Evolutionary conservation across 2,113 vertebrate genomes (phyloP).

Genomic region (Circaetus cinerascens): DNA sequence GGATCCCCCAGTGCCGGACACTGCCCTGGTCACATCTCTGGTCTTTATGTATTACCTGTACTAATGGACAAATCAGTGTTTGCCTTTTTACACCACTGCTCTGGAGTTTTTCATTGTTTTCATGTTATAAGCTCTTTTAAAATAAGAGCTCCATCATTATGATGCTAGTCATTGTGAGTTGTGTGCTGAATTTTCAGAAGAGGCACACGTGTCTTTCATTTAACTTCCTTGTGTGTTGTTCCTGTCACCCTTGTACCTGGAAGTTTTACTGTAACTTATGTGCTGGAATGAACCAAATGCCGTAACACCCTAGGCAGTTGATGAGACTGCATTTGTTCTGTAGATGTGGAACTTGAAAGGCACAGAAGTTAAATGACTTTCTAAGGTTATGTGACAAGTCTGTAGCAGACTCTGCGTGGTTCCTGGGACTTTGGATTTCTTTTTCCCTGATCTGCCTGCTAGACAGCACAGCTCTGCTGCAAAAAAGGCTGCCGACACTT

Average conservation of each 20-base stretch:
- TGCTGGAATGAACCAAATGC: rapidly evolving
- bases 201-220: rapidly evolving
- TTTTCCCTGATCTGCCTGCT: neutral
- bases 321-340: neutral
- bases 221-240: neutral
- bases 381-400: neutral
- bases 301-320: neutral
- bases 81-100: neutral
- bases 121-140: neutral
- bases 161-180: neutral
- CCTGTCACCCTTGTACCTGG: neutral
- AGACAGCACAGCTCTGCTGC: neutral
- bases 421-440: neutral
- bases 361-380: neutral
- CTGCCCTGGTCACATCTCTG: neutral
- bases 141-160: rapidly evolving
- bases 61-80: neutral
- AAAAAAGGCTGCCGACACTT: neutral
- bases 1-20: too few species aligned
- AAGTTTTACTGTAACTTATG: neutral
- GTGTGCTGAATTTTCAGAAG: neutral
- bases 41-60: neutral
- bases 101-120: neutral
- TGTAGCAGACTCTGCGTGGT: rapidly evolving
- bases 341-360: neutral